Base-by-base conservation (phyloP, 2,113 vertebrate genomes). In the Ammodytes dubius region DNA sequence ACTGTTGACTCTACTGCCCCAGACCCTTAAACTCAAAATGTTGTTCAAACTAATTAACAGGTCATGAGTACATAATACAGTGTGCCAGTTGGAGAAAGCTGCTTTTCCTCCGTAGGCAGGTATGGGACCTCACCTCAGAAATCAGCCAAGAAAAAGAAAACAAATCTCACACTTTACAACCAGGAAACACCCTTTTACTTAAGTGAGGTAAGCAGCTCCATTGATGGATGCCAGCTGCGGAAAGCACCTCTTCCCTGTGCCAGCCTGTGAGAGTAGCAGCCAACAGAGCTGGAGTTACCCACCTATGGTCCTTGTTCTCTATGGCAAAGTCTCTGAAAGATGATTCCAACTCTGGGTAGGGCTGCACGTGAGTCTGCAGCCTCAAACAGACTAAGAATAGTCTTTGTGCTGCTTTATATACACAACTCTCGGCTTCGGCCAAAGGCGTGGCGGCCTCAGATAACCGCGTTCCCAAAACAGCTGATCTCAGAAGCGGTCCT, bases 161-260 rank as follows among this genome's bases (percentile, higher is more conserved):
- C 37, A 81, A 82, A 74, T 87, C 57, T 83, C 40, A 70, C 60
- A 83, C 71, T 86, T 83, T 66, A 77, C 52, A 87, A 80, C 50
- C 81, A 86, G 88, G 85, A 88, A 91, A 92, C 88, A 91, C 77
- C 82, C 85, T 89, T 89, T 75, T 53, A 64, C 60, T 65, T 46
- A 69, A 78, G 65, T 81, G 74, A 93, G 69, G 74, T 83, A 66
- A 90, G 70, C 84, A 52, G 65, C 78, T 82, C 75, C 59, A 42
- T 53, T 77, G 75, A 82, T 71, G 57, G 19, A 53, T 89, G 90
- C 88, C 89, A 93, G 86, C 78, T 83, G 75, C 27, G 90, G 87
- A 94, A 93, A 93, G 84, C 83, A 93, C 91, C 90, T 82, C 79
- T 77, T 50, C 27, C 39, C n/a, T 52, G 49, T 87, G 85, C 83